Conservation (phyloP, 2,797 vertebrate species). For the Schizopygopsis malacanthus region DNA sequence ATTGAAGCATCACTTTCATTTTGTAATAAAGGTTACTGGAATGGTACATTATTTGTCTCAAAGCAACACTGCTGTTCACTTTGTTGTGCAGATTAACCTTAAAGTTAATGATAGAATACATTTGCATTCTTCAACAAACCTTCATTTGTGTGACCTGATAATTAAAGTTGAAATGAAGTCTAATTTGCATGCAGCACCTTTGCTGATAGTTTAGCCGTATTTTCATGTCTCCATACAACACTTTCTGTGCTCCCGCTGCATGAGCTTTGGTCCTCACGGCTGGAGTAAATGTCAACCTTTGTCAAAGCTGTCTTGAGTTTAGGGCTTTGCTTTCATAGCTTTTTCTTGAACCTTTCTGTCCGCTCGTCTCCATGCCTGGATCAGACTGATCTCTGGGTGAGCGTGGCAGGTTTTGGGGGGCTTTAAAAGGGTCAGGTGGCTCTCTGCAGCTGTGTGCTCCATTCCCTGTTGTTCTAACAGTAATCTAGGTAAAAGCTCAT, state of each 20-base stretch:
- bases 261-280: not conserved
- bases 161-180: not conserved
- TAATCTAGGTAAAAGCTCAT: constrained; percentile 37
- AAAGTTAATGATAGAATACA: not conserved
- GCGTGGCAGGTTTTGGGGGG: not conserved
- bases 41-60: not conserved
- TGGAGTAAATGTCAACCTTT: constrained; percentile 22
- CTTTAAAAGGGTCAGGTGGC: constrained; percentile 30
- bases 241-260: not conserved
- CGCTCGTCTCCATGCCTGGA: not conserved
- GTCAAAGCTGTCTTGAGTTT: constrained; percentile 20
- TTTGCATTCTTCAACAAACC: not conserved
- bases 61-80: not conserved
- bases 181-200: not conserved
- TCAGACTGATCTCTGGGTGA: constrained; percentile 20
- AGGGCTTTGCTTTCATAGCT: constrained; percentile 17
- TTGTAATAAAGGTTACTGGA: constrained; percentile 16
- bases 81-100: not conserved
- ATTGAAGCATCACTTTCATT: constrained; percentile 41
- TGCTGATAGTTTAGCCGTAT: not conserved
- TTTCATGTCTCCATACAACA: not conserved
- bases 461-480: constrained; percentile 22
- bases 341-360: constrained; percentile 22
- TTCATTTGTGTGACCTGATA: not conserved
- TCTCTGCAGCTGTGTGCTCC: constrained; percentile 8